Evolutionary conservation across 2,888 invertebrate genomes (phyloP), one percentile per base, ranked within the genome.

Genomic region (Pammene fasciana): DNA sequence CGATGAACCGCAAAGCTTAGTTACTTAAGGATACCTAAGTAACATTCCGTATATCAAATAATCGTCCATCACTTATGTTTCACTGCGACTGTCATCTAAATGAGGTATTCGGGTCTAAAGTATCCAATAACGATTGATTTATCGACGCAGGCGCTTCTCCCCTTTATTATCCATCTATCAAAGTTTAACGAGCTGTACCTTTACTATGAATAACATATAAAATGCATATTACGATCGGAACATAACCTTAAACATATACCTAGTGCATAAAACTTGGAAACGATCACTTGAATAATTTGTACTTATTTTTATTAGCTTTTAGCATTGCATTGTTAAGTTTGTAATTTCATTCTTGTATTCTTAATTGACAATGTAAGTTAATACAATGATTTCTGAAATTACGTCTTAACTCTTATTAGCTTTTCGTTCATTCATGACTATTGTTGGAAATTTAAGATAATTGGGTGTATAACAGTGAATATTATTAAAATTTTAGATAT

Each of bases 121-220:
- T 65, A 55, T 55, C 54, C 61, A 54, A 67, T 76, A 76, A 76
- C 73, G 71, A 77, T 75, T 85, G 85, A 87, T 87, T 86, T 86
- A 87, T 84, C 65, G 78, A 71, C 75, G 55, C 73, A 78, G 78
- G 82, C 79, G 80, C 86, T 86, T 83, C 79, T 85, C 81, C 78
- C 79, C 77, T 85, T 87, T 88, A 90, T 87, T 86, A 83, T 79
- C 86, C 85, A 89, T 88, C 85, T 84, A 86, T 89, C 87, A 89
- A 84, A 80, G 81, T 82, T 85, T 88, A 65, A 68, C 64, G 71
- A 64, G 62, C 66, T 14, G 26, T 57, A 57, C 50, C 43, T 50
- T 11, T 18, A 57, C 45, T 65, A 70, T 59, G 56, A 68, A 62
- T 50, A 62, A 56, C 55, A 68, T 48, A 68, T 62, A 68, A 62